Evolutionary conservation across 2,888 invertebrate genomes (phyloP), one percentile per base, ranked within the genome.

Genomic region (Calameuta filiformis): DNA sequence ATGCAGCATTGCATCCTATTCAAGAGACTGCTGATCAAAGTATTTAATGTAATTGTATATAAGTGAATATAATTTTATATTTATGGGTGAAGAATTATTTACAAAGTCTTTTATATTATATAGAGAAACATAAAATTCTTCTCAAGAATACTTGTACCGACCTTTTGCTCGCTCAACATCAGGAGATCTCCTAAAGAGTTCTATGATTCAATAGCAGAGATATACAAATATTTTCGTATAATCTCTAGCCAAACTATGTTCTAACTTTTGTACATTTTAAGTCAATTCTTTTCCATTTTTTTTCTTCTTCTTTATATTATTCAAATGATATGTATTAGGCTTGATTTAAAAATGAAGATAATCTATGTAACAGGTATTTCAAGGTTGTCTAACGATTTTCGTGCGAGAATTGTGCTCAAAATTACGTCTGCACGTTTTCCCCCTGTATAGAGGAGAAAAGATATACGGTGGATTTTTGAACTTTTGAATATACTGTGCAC

Each of bases 1-100:
- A 76, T 80, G 84, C 88, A 89, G 89, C 89, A 89, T 89, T 89
- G 86, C 83, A 87, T 86, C 85, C 85, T 84, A 86, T 82, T 86
- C 76, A 86, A 86, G 87, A 89, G 89, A 89, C 88, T 89, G 87
- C 86, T 86, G 85, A 88, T 87, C 82, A 82, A 85, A 89, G 86
- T 89, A 89, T 89, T 89, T 84, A 83, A 86, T 81, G 80, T 80
- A 82, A 86, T 85, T 90, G 89, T 89, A 90, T 88, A 90, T 90
- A 90, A 87, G 80, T 88, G 84, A 87, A 86, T 87, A 87, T 87
- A 86, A 85, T 88, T 89, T 86, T 85, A 85, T 86, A 87, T 85
- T 88, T 87, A 85, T 83, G 83, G 81, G 82, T 84, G 77, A 84
- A 84, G 80, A 85, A 87, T 85, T 87, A 88, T 88, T 69, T 68